Conservation (phyloP, 2,888 invertebrate genomes). For the Glyphotaelius pellucidus region DNA sequence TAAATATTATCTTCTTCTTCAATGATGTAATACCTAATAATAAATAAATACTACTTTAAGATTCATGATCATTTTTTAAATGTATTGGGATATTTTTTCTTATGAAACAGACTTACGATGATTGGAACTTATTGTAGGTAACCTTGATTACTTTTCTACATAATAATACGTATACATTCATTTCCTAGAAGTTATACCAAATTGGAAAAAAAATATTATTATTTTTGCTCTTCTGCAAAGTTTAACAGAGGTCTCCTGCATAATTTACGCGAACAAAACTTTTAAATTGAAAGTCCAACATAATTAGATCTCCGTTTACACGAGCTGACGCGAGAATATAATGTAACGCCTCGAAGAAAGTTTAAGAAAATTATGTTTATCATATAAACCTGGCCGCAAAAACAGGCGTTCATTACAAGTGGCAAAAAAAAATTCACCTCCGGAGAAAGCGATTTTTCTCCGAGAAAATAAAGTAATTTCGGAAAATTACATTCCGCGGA, state of each 20-base stretch:
- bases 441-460: slow-evolving; percentile 8
- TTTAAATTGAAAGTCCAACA: background rate
- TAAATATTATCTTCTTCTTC: no score
- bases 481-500: background rate
- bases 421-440: slow-evolving; percentile 3
- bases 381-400: slow-evolving; percentile 4
- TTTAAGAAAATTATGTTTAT: background rate
- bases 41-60: no score
- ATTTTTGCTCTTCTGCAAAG: no score
- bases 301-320: background rate
- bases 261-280: background rate
- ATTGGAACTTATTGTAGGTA: no score
- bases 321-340: background rate
- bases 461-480: slow-evolving; percentile 3
- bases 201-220: no score
- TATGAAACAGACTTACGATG: no score
- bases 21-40: no score
- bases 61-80: no score
- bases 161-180: no score
- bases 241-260: background rate
- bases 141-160: no score
- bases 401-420: slow-evolving; percentile 6
- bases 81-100: no score
- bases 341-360: background rate
- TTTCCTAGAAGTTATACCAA: no score